Base-by-base conservation (phyloP, 2,797 vertebrate species). In the Dallia pectoralis region DNA sequence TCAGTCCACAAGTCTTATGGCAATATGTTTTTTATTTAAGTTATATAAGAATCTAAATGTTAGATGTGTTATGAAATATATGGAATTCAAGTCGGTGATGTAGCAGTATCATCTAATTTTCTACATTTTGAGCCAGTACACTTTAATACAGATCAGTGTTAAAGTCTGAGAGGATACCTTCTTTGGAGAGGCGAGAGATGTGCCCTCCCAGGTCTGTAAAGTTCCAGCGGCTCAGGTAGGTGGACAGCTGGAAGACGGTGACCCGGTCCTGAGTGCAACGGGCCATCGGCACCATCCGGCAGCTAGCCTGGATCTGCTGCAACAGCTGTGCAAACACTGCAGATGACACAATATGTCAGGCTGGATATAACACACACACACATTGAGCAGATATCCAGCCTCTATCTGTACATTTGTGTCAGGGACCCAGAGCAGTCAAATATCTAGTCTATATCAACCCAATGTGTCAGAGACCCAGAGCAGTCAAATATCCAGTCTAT, bases 221-320 rank as follows among this genome's bases (percentile, higher is more conserved):
- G 3, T 67, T 82, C 85, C 94, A 94, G 63, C 91, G 93, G 70
- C 89, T 93, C 88, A 99, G 90, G 82, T 97, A 97, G 32, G 91
- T 81, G 0, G 89, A 94, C 22, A 98, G 93, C 89, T 98, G 96
- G 93, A 98, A 98, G 74, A 96, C 53, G 14, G 95, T 95, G 40
- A 99, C 81, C 51, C 88, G 83, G 1, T 91, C 87, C 1, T 83
- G 74, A 81, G 88, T 40, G 92, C 91, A 70, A 81, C 65, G 25
- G 4, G 70, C 51, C 18, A 76, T 70, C 1, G 91, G 90, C 1
- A 95, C 74, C 80, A 92, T 33, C 77, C 91, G 88, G 0, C 92
- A 87, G 8, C 93, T 89, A 16, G 89, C 82, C 87, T 93, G 87
- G 67, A 98, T 89, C 91, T 96, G 95, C 88, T 94, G 93, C 84